phyloP scores from a whole-genome alignment of 2,797 vertebrate species.

The Furcifer pardalis region DNA sequence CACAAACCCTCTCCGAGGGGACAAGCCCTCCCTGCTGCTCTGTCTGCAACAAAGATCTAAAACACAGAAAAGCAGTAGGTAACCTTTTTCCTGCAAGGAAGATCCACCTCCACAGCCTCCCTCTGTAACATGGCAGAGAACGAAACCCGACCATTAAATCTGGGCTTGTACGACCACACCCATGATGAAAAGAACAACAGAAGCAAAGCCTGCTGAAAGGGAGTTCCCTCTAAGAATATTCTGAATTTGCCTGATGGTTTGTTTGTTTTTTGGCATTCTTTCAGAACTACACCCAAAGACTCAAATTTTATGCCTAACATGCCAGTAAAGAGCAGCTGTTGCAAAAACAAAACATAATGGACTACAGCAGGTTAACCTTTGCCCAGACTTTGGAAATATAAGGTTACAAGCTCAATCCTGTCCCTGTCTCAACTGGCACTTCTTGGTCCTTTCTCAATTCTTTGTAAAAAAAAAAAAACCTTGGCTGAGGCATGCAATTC shows the following conservation, averaged over 20 bases:
- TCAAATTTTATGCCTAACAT: conserved; percentile 45
- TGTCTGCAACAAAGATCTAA: too few relatives aligned
- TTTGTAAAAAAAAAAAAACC: not conserved
- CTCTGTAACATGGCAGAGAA: too few relatives aligned
- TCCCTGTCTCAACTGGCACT: not conserved
- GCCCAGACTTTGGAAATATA: conserved; percentile 26
- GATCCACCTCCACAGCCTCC: too few relatives aligned
- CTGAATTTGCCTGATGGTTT: not conserved
- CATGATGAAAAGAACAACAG: fast-evolving
- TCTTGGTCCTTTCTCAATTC: not conserved
- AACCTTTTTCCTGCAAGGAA: not conserved
- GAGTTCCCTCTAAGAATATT: fast-evolving
- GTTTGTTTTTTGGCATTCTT: not conserved
- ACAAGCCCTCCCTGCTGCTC: not conserved
- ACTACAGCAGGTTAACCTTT: conserved; percentile 30
- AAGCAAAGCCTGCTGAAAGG: not conserved
- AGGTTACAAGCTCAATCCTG: conserved; percentile 19
- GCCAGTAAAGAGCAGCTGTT: conserved; percentile 36
- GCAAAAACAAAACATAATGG: conserved; percentile 47
- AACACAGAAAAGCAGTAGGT: not conserved
- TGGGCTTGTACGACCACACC: not conserved
- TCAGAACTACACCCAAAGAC: conserved; percentile 58
- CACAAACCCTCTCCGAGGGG: not conserved
- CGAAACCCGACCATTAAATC: not conserved
- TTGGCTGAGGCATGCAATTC: not conserved